Evolutionary conservation across 37 sponge, comb jelly and placozoan species (phyloP), one percentile per base, ranked within the genome.

Genomic region (Eunapius fragilis): DNA sequence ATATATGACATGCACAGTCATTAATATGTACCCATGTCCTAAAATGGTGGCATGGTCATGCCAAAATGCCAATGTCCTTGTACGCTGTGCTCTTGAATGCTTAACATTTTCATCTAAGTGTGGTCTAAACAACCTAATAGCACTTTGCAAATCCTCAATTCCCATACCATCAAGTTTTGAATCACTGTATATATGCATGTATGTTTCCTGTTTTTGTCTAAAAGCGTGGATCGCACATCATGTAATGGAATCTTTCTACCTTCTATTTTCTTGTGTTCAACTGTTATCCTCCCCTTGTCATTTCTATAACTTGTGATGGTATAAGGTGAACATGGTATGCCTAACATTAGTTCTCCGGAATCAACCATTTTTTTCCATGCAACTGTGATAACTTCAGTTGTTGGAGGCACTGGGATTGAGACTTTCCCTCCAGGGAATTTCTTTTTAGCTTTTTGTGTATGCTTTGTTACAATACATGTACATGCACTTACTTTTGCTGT

Each of bases 161-260:
- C 41, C 41, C 41, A 41, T 41, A 41, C 41, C 58, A 17, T 58
- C 69, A 12, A 87, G 35, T 27, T 87, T 76, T 23, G 74, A 75
- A 81, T 87, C 87, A 33, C 76, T 75, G 69, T 87, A 47, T 32
- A n/a, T n/a, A n/a, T 81, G 25, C 71, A 76, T 82, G 81, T 80
- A 31, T 50, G 17, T 17, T 31, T 31, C 37, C 72, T 36, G 34
- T 87, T 80, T 41, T 80, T 68, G 28, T 72, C 68, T 23, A 87
- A 68, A 10, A 87, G 48, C 11, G 79, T 77, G 67, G 80, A 5
- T 33, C 87, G 28, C 70, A 85, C 22, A 38, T 78, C 78, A 68
- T 31, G 77, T 17, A 85, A 78, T 31, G 86, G 86, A 41, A 85
- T 78, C 36, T 87, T 87, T 67, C 82, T 34, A 5, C 87, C 81